Base-by-base conservation (phyloP, 2,797 vertebrate species). In the Ptychobarbus kaznakovi region DNA sequence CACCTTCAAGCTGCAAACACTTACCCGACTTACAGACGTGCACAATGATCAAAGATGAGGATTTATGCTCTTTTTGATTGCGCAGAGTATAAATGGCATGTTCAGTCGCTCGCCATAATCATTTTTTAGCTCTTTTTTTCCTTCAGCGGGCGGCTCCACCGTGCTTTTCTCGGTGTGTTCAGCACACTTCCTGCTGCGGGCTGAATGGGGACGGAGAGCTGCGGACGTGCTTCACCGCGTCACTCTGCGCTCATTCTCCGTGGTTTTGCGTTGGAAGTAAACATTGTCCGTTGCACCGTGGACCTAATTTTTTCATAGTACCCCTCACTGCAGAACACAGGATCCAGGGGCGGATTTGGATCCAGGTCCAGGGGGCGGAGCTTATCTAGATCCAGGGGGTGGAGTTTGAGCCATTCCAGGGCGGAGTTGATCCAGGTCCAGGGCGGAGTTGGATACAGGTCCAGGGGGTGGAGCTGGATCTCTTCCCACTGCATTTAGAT, bases 181-280 rank as follows among this genome's bases (percentile, higher is more conserved):
- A 73, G 88, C 92, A 90, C 87, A 94, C 94, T 95, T 95, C 95
- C 94, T 95, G 93, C 94, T 95, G 94, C 93, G 92, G 85, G 92
- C 92, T 89, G 70, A 87, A 90, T 78, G 93, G 79, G 90, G 86
- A 88, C 56, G 89, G 87, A 82, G 89, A 84, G 79, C 81, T 88
- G 85, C 87, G 72, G 86, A 89, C 78, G 91, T 76, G 77, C 87
- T 63, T 35, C 49, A 28, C 82, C 91, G 93, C 93, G 93, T 93
- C 93, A 92, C 91, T 90, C 83, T 88, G 91, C 92, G 91, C 91
- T 92, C 49, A 72, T 49, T 51, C 63, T 56, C 28, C 25, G 86
- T 68, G 79, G 61, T 66, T 87, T 77, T 46, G 75, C 65, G 49
- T 74, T 78, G 89, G 63, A 44, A 82, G 51, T 85, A 63, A 88